Evolutionary conservation across 2,888 invertebrate genomes (phyloP).

Genomic region (Ophioninae sp.): DNA sequence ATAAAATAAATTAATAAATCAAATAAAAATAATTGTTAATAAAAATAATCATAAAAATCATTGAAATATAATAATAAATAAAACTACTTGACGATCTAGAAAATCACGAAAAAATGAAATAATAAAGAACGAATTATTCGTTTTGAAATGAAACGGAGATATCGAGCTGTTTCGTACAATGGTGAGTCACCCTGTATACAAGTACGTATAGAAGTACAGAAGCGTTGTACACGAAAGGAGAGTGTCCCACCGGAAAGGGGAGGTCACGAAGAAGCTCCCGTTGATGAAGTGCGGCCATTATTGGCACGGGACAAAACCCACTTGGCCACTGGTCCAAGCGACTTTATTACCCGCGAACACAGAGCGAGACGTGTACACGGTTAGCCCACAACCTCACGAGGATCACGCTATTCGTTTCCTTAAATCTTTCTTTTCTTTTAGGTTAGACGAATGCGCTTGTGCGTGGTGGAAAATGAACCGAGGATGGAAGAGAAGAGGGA

Average conservation of each 20-base stretch:
- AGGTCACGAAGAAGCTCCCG: slow-evolving; percentile 68
- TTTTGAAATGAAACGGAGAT: too few species aligned
- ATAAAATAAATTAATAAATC: too few species aligned
- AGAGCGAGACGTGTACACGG: slow-evolving; percentile 61
- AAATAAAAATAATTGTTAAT: too few species aligned
- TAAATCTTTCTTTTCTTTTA: slow-evolving; percentile 51
- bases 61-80: too few species aligned
- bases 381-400: slow-evolving; percentile 44
- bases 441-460: slow-evolving; percentile 16
- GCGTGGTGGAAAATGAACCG: slow-evolving; percentile 34
- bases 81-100: too few species aligned
- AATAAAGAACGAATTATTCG: too few species aligned
- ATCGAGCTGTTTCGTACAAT: too few species aligned
- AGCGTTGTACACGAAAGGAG: slow-evolving; percentile 64
- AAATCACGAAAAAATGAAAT: too few species aligned
- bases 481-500: slow-evolving; percentile 41
- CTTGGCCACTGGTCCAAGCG: slow-evolving; percentile 73
- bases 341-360: slow-evolving; percentile 80
- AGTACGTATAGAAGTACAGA: slow-evolving; percentile 46
- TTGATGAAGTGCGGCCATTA: slow-evolving; percentile 81
- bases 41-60: too few species aligned
- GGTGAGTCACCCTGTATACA: neutral
- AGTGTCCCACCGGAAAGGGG: slow-evolving; percentile 75
- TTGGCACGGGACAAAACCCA: slow-evolving; percentile 79
- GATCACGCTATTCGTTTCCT: slow-evolving; percentile 53